Evolutionary conservation across 2,113 vertebrate species (phyloP).

Genomic region (Penelope pileata): DNA sequence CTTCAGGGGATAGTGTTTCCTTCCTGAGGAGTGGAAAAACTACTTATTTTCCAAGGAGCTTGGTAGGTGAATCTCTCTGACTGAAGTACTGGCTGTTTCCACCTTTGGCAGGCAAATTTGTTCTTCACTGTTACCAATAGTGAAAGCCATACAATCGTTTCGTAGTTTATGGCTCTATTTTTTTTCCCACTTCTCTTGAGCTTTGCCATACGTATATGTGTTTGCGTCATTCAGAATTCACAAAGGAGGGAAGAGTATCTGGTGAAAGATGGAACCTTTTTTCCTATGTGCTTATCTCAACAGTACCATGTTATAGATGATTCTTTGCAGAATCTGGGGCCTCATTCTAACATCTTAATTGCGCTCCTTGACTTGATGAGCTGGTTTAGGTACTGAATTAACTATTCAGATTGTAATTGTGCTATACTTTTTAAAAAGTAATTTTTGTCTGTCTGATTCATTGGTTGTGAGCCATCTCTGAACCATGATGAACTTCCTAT

Average conservation of each 20-base stretch:
- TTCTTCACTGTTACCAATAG: background rate
- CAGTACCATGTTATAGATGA: background rate
- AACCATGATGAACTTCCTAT: background rate
- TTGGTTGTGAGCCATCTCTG: background rate
- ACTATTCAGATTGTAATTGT: background rate
- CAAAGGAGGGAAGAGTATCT: background rate
- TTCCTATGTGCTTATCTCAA: background rate
- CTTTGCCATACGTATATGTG: background rate
- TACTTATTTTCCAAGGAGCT: constrained; percentile 17
- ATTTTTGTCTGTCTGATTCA: background rate
- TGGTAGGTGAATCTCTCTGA: background rate
- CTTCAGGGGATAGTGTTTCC: constrained; percentile 21
- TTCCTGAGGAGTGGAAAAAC: constrained; percentile 46
- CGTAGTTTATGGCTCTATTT: background rate
- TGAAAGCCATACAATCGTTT: background rate
- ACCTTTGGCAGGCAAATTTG: background rate
- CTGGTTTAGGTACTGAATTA: background rate
- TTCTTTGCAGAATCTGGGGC: background rate
- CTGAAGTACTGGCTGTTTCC: constrained; percentile 2
- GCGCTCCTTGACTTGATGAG: background rate
- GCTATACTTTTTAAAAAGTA: background rate
- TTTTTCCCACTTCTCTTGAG: background rate
- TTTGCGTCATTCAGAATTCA: background rate
- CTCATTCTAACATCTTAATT: background rate
- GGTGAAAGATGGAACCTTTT: background rate